phyloP scores from a whole-genome alignment of 2,797 vertebrate species.

The Melanotaenia parkinsoni region DNA sequence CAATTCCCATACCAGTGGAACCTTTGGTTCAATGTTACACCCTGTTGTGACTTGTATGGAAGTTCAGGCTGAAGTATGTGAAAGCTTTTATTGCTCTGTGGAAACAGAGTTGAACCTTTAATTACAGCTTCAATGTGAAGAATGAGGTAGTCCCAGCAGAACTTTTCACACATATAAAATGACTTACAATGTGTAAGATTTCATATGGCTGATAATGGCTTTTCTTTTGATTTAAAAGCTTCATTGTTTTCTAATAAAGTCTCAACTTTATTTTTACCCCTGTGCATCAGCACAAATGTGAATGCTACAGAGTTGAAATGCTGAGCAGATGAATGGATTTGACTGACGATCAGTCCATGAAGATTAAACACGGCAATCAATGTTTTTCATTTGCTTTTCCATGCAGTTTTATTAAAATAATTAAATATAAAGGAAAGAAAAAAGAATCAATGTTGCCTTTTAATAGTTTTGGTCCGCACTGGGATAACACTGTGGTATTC shows the following conservation, averaged over 20 bases:
- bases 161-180: slow-evolving; percentile 16
- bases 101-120: slow-evolving; percentile 14
- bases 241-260: slow-evolving; percentile 5
- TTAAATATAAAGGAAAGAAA: too few relatives aligned
- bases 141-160: slow-evolving; percentile 6
- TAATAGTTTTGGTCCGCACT: not conserved
- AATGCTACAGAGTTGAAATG: not conserved
- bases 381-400: too few relatives aligned
- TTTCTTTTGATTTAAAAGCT: slow-evolving; percentile 32
- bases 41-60: not conserved
- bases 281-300: slow-evolving; percentile 11
- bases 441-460: too few relatives aligned
- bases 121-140: slow-evolving; percentile 11
- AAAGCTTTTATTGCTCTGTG: slow-evolving; percentile 13
- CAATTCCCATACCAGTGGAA: not conserved
- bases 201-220: not conserved
- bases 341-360: too few relatives aligned
- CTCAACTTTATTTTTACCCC: not conserved
- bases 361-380: too few relatives aligned
- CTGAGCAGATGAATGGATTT: too few relatives aligned
- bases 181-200: slow-evolving; percentile 7
- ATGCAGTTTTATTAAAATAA: too few relatives aligned
- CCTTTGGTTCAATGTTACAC: not conserved
- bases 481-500: too few relatives aligned
- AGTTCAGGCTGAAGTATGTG: slow-evolving; percentile 6